Evolutionary conservation across 2,888 invertebrate species (phyloP), one percentile per base, ranked within the genome.

Genomic region (Heteropelma amictum): DNA sequence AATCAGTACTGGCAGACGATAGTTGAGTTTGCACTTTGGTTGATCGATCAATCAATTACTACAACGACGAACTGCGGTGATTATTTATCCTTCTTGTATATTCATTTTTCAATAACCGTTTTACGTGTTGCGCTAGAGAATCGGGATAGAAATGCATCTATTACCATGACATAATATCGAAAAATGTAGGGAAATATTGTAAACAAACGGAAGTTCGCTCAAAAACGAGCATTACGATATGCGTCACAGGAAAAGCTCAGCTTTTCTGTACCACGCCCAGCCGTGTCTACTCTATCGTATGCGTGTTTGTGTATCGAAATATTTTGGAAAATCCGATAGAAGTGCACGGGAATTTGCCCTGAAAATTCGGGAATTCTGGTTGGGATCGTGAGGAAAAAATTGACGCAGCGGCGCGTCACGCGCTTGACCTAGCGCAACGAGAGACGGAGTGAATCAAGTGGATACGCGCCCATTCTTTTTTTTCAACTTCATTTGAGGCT

Each of bases 271-370:
- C 45, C 53, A 68, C 38, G 12, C 14, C 17, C 30, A 19, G n/a
- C n/a, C n/a, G n/a, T n/a, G n/a, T n/a, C n/a, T n/a, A n/a, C n/a
- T n/a, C n/a, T n/a, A n/a, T n/a, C n/a, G n/a, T n/a, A n/a, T 12
- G 51, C 19, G 30, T 19, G 33, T 23, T 26, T 12, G 30, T n/a
- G 54, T 21, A 33, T 54, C 21, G 42, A 23, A 38, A 60, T 70
- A 60, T 74, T 65, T 49, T 6, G 40, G 42, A 47, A 74, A 74
- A 70, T 53, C 33, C 70, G 70, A 74, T 69, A 53, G 42, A 47
- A 33, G 63, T n/a, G 40, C 19, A 51, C 35, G 42, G 26, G 63
- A 42, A 60, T 64, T 53, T 70, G 42, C 58, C 35, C 64, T 60
- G 64, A 53, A 60, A 70, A 70, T 74, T 58, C 35, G 10, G 69